Evolutionary conservation across 1,140 invertebrate species (phyloP).

Genomic region (Leptinotarsa texana): DNA sequence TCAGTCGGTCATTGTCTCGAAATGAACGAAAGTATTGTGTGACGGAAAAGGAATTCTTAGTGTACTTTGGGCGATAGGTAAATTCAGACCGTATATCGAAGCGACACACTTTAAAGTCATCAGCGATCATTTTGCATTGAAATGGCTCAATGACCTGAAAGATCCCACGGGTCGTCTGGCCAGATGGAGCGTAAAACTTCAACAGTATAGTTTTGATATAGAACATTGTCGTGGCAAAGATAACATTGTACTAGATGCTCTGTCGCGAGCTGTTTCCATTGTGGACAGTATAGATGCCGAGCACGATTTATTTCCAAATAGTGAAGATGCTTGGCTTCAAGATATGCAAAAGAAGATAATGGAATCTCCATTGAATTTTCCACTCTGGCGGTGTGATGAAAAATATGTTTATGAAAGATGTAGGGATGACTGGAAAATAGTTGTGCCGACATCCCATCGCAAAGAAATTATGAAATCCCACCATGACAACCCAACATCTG

Average conservation of each 20-base stretch:
- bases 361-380: constrained; percentile 8
- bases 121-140: constrained; percentile 58
- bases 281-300: constrained; percentile 35
- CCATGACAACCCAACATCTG: constrained; percentile 31
- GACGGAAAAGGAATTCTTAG: constrained; percentile 54
- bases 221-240: constrained; percentile 52
- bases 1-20: constrained; percentile 45
- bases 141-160: constrained; percentile 46
- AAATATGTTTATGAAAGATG: not conserved
- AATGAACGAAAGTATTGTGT: constrained; percentile 54
- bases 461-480: constrained; percentile 31
- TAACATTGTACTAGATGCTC: constrained; percentile 43
- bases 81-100: constrained; percentile 42
- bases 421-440: constrained; percentile 37
- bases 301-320: constrained; percentile 32
- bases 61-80: not conserved
- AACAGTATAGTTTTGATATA: constrained; percentile 45
- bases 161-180: constrained; percentile 37
- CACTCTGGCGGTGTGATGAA: constrained; percentile 5
- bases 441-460: constrained; percentile 35
- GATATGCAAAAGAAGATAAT: constrained; percentile 4
- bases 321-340: not conserved
- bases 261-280: constrained; percentile 29
- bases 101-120: constrained; percentile 55
- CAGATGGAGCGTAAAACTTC: constrained; percentile 47